phyloP scores from a whole-genome alignment of 2,797 vertebrate species.

The Clarias pachynema region DNA sequence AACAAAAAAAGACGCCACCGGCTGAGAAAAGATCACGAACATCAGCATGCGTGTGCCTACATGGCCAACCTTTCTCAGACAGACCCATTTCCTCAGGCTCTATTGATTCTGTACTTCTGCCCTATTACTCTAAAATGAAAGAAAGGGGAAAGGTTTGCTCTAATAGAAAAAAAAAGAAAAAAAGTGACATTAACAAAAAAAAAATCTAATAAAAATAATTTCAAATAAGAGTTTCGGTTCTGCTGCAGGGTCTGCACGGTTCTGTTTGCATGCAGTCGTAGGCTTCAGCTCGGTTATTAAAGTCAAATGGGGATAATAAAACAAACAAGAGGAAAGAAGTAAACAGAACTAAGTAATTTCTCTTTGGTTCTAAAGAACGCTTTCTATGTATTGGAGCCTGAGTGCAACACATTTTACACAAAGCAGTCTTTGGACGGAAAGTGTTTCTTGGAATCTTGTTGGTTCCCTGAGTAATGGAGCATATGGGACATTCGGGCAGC shows the following conservation, averaged over 20 bases:
- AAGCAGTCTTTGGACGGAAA: slow-evolving; percentile 10
- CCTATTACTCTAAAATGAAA: slow-evolving; percentile 2
- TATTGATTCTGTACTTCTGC: slow-evolving; percentile 24
- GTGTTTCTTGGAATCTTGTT: not conserved
- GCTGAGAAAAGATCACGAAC: not conserved
- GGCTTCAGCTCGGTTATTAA: slow-evolving; percentile 3
- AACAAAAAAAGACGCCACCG: not conserved
- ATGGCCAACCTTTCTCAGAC: not conserved
- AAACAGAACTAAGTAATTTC: not conserved
- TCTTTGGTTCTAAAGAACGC: not conserved
- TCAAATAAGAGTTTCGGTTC: slow-evolving; percentile 13
- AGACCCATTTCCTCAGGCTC: slow-evolving; percentile 38
- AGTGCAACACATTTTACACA: not conserved
- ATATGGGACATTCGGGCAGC: slow-evolving; percentile 1
- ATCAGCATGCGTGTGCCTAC: not conserved
- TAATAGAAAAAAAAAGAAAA: not conserved
- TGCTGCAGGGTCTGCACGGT: not conserved
- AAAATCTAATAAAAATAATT: not conserved
- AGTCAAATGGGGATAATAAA: slow-evolving; percentile 34
- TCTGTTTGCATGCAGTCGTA: slow-evolving; percentile 36
- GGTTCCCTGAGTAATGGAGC: not conserved
- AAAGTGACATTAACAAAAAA: not conserved
- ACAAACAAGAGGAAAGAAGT: slow-evolving; percentile 18
- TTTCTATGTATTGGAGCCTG: not conserved
- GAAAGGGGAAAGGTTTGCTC: not conserved